phyloP scores from a whole-genome alignment of 1,140 invertebrate species.

The Orussus abietinus region DNA sequence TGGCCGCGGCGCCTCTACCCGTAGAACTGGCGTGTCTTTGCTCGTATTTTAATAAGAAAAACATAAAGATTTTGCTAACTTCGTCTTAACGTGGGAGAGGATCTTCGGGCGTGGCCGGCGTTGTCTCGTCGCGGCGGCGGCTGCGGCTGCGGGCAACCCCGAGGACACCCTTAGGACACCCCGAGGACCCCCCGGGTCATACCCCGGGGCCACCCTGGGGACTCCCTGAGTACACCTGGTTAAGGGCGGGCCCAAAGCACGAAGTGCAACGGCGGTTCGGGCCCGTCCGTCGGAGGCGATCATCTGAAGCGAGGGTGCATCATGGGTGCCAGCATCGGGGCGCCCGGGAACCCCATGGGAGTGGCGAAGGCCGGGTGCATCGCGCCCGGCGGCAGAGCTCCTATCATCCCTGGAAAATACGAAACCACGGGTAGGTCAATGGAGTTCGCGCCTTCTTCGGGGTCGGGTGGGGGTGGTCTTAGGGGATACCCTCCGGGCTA shows the following conservation, averaged over 20 bases:
- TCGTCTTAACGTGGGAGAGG: conserved; percentile 33
- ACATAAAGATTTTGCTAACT: conserved; percentile 44
- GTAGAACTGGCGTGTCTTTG: conserved; percentile 21
- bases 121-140: too few species aligned
- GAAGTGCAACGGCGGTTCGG: conserved; percentile 50
- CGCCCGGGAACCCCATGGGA: conserved; percentile 62
- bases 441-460: conserved; percentile 5
- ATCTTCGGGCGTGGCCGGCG: conserved; percentile 21
- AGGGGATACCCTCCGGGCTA: too few species aligned
- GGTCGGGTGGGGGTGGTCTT: background rate
- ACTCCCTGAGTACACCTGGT: too few species aligned
- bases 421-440: conserved; percentile 24
- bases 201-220: conserved; percentile 30
- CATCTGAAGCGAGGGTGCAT: conserved; percentile 78
- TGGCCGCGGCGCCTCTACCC: too few species aligned
- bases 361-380: conserved; percentile 62
- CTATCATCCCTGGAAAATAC: conserved; percentile 61
- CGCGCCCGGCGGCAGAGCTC: conserved; percentile 62
- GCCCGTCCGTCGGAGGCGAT: conserved; percentile 59
- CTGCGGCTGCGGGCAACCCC: background rate
- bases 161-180: conserved; percentile 6
- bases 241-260: conserved; percentile 54
- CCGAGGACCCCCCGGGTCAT: conserved; percentile 10
- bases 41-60: conserved; percentile 20
- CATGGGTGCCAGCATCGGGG: conserved; percentile 62